phyloP scores from a whole-genome alignment of 1,140 invertebrate species.

The Polypedilum pembai region DNA sequence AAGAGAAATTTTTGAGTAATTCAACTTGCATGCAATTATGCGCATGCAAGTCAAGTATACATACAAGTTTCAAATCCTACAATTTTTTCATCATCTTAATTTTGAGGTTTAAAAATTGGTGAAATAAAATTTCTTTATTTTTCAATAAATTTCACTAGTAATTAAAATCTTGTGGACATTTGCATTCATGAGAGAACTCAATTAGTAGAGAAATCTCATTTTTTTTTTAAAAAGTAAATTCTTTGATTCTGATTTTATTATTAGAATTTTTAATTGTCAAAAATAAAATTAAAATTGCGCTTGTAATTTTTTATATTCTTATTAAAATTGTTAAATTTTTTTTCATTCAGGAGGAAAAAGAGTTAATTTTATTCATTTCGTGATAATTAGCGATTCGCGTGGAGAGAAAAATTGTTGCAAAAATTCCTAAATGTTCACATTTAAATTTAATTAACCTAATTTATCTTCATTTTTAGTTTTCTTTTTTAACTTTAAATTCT shows the following conservation, averaged over 20 bases:
- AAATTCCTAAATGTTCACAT: constrained; percentile 15
- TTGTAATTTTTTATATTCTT: not conserved
- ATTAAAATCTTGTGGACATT: too few relatives aligned
- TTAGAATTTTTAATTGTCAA: not conserved
- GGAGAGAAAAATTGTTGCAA: constrained; percentile 15
- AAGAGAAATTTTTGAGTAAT: too few relatives aligned
- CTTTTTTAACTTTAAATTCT: not conserved
- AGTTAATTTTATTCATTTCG: not conserved
- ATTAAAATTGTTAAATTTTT: not conserved
- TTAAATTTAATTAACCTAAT: constrained; percentile 20
- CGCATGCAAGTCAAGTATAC: too few relatives aligned
- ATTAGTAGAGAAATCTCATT: not conserved
- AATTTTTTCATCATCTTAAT: too few relatives aligned
- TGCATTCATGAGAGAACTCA: too few relatives aligned
- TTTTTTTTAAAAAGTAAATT: not conserved
- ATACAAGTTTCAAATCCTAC: too few relatives aligned
- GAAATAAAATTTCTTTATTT: too few relatives aligned
- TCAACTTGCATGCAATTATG: too few relatives aligned
- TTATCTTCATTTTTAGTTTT: not conserved
- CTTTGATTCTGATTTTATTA: not conserved
- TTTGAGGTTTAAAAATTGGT: too few relatives aligned
- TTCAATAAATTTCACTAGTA: too few relatives aligned
- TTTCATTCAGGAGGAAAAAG: not conserved
- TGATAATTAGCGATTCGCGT: constrained; percentile 16
- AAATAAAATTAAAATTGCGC: not conserved